phyloP scores from a whole-genome alignment of 2,797 vertebrate genomes.

The Propithecus deckenii region DNA sequence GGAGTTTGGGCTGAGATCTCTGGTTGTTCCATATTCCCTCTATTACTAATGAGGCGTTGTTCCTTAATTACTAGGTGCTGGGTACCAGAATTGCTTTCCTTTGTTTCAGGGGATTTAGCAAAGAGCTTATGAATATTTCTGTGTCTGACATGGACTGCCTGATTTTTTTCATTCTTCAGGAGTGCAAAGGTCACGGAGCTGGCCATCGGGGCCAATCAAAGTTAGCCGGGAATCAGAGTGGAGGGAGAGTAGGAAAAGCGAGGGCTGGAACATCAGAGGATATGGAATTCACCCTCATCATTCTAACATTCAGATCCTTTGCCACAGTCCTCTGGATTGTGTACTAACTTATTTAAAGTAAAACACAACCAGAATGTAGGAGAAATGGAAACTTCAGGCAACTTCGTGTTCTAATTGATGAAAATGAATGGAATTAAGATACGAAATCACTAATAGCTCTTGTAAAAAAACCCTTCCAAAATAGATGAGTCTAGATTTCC shows the following conservation, averaged over 20 bases:
- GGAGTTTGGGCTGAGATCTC: conserved; percentile 36
- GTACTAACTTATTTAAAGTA: neutral
- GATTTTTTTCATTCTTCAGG: conserved; percentile 26
- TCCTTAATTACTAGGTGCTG: conserved; percentile 66
- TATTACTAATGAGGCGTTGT: conserved; percentile 71
- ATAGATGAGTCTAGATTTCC: conserved; percentile 11
- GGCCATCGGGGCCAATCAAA: neutral
- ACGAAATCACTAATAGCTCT: neutral
- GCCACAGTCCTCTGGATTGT: neutral
- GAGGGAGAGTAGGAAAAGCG: neutral
- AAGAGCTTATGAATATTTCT: conserved; percentile 51
- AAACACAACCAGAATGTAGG: neutral
- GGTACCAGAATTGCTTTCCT: conserved; percentile 62
- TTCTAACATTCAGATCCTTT: neutral
- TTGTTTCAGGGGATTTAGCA: conserved; percentile 66
- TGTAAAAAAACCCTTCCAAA: neutral
- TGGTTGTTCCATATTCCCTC: conserved; percentile 50
- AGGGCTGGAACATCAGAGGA: too few species aligned
- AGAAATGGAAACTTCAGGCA: neutral
- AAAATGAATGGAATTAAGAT: conserved; percentile 33
- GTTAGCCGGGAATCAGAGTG: neutral
- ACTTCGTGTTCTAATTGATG: neutral
- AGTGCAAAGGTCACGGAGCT: neutral
- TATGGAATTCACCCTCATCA: neutral
- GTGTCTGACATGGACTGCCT: neutral